phyloP scores from a whole-genome alignment of 2,797 vertebrate genomes.

The Cryptoblepharus egeriae region DNA sequence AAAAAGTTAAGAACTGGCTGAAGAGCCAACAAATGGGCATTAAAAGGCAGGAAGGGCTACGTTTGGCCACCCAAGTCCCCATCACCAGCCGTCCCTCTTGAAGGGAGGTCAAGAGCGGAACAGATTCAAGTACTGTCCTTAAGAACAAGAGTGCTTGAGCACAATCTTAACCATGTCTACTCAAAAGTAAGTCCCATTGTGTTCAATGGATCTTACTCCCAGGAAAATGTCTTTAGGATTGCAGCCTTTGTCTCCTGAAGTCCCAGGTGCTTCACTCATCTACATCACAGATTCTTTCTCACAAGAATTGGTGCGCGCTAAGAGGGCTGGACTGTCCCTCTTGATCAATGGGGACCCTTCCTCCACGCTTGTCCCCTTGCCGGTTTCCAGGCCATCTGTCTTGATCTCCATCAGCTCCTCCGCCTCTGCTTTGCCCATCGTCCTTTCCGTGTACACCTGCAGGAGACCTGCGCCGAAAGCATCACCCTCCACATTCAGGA shows the following conservation, averaged over 20 bases:
- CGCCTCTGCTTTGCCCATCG: neutral
- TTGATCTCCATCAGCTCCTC: conserved; percentile 74
- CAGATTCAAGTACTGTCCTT: neutral
- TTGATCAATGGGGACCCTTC: conserved; percentile 81
- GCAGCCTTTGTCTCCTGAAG: neutral
- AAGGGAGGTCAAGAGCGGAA: neutral
- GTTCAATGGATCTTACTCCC: too few species aligned
- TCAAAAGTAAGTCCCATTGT: too few species aligned
- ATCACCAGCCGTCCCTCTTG: neutral
- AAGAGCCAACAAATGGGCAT: neutral
- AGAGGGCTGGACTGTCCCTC: conserved; percentile 28
- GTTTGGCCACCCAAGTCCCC: neutral
- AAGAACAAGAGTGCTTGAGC: too few species aligned
- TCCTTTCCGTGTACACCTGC: conserved; percentile 82
- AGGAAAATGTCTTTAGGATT: too few species aligned
- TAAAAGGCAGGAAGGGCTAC: neutral
- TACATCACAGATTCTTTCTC: conserved; percentile 85
- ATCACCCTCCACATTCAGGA: conserved; percentile 91
- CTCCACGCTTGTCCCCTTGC: conserved; percentile 22
- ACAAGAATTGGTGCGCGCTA: neutral
- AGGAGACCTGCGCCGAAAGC: conserved; percentile 89
- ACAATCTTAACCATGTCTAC: too few species aligned
- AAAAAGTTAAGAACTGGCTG: neutral
- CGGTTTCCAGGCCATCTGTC: conserved; percentile 26
- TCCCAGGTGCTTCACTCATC: neutral